phyloP scores from a whole-genome alignment of 2,113 vertebrate species.

The Poeciliopsis prolifica region DNA sequence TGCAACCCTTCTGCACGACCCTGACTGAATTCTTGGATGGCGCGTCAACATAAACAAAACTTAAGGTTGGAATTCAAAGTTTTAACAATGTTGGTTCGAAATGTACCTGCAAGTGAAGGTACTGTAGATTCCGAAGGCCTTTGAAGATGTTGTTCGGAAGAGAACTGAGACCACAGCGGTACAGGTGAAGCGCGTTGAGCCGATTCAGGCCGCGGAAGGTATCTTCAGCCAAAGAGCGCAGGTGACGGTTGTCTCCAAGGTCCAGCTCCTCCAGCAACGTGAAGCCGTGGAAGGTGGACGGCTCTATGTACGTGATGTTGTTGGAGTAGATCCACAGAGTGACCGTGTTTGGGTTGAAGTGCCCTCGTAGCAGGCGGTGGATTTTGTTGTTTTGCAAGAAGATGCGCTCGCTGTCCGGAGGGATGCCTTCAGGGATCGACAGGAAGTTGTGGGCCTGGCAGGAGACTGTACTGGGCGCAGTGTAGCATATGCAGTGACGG shows the following conservation, averaged over 20 bases:
- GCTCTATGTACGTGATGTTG: conserved; percentile 96
- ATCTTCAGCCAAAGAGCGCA: conserved; percentile 91
- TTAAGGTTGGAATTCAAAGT: background rate
- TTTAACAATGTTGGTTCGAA: background rate
- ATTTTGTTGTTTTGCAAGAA: conserved; percentile 99
- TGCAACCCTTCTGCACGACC: too few species aligned
- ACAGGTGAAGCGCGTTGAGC: conserved; percentile 94
- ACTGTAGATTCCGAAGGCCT: conserved; percentile 95
- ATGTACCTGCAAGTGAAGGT: conserved; percentile 92
- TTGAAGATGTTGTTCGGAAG: conserved; percentile 91
- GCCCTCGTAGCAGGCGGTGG: conserved; percentile 87
- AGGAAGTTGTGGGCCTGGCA: conserved; percentile 98
- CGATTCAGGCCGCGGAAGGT: conserved; percentile 93
- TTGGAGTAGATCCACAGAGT: conserved; percentile 99
- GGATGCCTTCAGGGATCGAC: conserved; percentile 93
- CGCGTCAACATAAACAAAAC: background rate
- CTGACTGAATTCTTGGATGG: background rate
- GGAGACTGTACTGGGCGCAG: conserved; percentile 93
- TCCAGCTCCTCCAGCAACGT: conserved; percentile 93
- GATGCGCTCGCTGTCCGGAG: conserved; percentile 92
- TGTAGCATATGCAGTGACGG: conserved; percentile 95
- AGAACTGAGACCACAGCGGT: conserved; percentile 91
- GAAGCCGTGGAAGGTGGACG: conserved; percentile 92
- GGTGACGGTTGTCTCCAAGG: conserved; percentile 95
- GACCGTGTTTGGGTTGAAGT: conserved; percentile 93